Evolutionary conservation across 2,888 invertebrate genomes (phyloP).

Genomic region (Acheta domesticus): DNA sequence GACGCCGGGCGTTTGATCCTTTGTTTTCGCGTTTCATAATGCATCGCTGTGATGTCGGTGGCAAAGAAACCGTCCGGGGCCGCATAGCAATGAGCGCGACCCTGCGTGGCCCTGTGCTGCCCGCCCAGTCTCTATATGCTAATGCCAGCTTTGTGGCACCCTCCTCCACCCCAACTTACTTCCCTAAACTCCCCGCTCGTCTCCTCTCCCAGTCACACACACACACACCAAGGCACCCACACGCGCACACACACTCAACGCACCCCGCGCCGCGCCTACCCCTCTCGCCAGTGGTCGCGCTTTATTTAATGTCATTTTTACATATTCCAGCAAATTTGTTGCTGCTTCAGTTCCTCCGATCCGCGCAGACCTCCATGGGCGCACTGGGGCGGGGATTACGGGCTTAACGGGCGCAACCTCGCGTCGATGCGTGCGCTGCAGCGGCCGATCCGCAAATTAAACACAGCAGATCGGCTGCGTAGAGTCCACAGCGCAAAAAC

Average conservation of each 20-base stretch:
- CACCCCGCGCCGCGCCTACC: neutral
- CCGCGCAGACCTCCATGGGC: too few species aligned
- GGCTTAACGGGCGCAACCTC: too few species aligned
- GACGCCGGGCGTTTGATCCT: neutral
- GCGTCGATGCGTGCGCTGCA: too few species aligned
- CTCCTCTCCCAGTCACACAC: neutral
- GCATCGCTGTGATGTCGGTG: slow-evolving; percentile 18
- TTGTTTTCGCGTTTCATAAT: slow-evolving; percentile 18
- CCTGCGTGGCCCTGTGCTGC: neutral
- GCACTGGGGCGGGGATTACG: too few species aligned
- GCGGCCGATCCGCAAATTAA: too few species aligned
- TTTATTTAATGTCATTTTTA: slow-evolving; percentile 1
- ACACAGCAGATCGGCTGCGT: too few species aligned
- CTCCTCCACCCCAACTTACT: too few species aligned
- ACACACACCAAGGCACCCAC: neutral
- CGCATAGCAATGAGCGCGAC: slow-evolving; percentile 1
- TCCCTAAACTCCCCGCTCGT: too few species aligned
- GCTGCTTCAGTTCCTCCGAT: neutral
- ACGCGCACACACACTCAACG: neutral
- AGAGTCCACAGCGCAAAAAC: too few species aligned
- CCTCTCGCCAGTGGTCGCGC: neutral
- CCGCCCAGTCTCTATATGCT: neutral
- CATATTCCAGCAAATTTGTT: neutral
- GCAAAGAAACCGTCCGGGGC: neutral
- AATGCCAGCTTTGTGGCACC: neutral